Percentiles rank a stretch among this genome's conserved stretches.
Conservation (phyloP, 2,113 vertebrate species). For the Gallinago jamesoni region DNA sequence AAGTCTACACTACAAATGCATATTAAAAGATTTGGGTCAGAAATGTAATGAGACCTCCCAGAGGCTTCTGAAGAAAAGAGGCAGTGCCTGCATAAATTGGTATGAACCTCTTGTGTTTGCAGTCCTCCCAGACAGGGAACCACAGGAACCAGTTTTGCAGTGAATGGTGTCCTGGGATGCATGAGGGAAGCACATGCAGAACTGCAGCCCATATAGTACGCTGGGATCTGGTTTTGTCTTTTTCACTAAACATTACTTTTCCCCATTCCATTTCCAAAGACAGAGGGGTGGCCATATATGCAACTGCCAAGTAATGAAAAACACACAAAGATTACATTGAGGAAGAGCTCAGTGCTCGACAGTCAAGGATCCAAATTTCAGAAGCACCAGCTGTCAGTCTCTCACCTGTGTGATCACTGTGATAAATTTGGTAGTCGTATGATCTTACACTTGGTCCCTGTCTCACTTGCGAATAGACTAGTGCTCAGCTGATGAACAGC, state of each 20-base stretch:
- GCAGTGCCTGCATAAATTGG: neutral
- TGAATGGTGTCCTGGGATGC: neutral
- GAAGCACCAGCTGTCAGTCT: neutral
- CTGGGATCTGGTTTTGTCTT: neutral
- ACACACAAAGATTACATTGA: accelerated
- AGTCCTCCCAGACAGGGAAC: neutral
- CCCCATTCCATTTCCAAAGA: neutral
- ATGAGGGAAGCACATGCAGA: neutral
- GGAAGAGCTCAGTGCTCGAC: accelerated
- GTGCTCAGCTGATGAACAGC: neutral
- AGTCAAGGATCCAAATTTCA: neutral
- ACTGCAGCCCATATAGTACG: accelerated
- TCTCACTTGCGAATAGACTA: neutral
- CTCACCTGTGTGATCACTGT: neutral
- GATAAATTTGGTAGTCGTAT: neutral
- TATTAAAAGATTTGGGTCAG: neutral
- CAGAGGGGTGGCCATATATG: neutral
- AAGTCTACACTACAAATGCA: neutral
- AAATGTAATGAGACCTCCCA: neutral
- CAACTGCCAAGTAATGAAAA: neutral
- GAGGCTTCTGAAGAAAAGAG: neutral
- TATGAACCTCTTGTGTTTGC: neutral
- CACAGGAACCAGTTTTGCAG: neutral
- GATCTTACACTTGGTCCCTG: neutral
- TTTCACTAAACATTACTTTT: neutral